phyloP scores from a whole-genome alignment of 2,888 invertebrate species.

The Cantharis rustica region DNA sequence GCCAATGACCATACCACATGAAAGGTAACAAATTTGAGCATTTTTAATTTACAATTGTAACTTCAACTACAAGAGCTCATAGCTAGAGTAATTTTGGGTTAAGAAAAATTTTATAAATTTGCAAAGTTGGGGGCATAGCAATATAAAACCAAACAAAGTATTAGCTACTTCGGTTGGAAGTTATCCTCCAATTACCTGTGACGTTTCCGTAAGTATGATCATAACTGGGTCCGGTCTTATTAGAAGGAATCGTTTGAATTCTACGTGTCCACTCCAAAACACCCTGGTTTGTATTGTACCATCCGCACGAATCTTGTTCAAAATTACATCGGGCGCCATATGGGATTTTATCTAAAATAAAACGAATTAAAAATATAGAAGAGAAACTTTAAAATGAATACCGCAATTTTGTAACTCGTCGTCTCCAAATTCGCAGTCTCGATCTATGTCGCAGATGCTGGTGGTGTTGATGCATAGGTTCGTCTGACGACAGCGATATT shows the following conservation, averaged over 20 bases:
- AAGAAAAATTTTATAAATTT: too few relatives aligned
- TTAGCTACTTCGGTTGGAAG: too few relatives aligned
- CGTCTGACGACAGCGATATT: slow-evolving; percentile 66
- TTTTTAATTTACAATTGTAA: too few relatives aligned
- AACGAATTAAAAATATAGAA: not conserved
- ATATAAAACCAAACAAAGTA: too few relatives aligned
- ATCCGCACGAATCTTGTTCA: slow-evolving; percentile 85
- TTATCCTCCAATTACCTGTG: slow-evolving; percentile 42
- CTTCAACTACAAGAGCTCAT: too few relatives aligned
- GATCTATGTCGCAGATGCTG: slow-evolving; percentile 73
- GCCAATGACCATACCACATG: too few relatives aligned
- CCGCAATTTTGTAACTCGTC: slow-evolving; percentile 83
- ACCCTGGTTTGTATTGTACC: slow-evolving; percentile 64
- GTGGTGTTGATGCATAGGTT: slow-evolving; percentile 72
- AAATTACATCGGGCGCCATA: slow-evolving; percentile 83
- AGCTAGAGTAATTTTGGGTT: too few relatives aligned
- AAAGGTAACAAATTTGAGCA: too few relatives aligned
- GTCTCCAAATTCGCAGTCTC: slow-evolving; percentile 77
- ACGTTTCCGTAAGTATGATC: slow-evolving; percentile 79
- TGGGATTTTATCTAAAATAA: slow-evolving; percentile 75
- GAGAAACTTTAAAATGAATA: slow-evolving; percentile 53
- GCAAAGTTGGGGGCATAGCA: too few relatives aligned
- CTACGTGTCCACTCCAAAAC: slow-evolving; percentile 76
- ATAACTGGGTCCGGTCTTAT: too few relatives aligned
- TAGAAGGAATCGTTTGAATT: slow-evolving; percentile 77